Evolutionary conservation across 2,888 invertebrate species (phyloP), one percentile per base, ranked within the genome.

Genomic region (Oeneis ivallda): DNA sequence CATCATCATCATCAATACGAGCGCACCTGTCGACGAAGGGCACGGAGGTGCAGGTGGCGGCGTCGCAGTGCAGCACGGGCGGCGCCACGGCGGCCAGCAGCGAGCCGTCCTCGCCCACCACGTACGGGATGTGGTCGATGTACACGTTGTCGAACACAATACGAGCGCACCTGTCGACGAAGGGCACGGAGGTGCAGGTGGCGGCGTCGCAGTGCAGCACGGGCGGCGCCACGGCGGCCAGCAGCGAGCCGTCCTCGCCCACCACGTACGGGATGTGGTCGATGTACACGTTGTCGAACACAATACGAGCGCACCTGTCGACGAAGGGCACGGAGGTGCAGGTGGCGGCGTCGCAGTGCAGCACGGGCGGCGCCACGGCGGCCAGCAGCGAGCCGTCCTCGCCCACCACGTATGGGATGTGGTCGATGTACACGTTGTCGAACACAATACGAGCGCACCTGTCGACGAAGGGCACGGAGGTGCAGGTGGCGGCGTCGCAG

Each of bases 321-420:
- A 92, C 86, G 52, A 91, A 91, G 0, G 91, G 91, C 39, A 91
- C 91, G 1, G 90, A 90, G 0, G 91, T 92, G 54, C 91, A 92
- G 0, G 89, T 88, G 0, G 91, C 89, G 0, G 92, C 92, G 67
- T 91, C 92, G 47, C 92, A 92, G 67, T 90, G 91, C 47, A 92
- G 68, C 57, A 92, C 91, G 0, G 92, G 91, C 0, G 92, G 92
- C 9, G 92, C 92, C 43, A 92, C 91, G 0, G 90, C 85, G 0
- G 91, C 92, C 83, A 92, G 80, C 17, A 92, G 69, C 0, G 92
- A 91, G 2, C 82, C 83, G 61, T 92, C 91, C 62, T 91, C 91
- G 0, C 91, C 91, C 0, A 90, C 75, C 52, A 89, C 89, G 75
- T 90, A 92, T 0, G 91, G 91, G 0, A 92, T 86, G 58, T 90